phyloP scores from a whole-genome alignment of 64 coral and sea anemone genomes.

The Hydrozoanthus tunicans region DNA sequence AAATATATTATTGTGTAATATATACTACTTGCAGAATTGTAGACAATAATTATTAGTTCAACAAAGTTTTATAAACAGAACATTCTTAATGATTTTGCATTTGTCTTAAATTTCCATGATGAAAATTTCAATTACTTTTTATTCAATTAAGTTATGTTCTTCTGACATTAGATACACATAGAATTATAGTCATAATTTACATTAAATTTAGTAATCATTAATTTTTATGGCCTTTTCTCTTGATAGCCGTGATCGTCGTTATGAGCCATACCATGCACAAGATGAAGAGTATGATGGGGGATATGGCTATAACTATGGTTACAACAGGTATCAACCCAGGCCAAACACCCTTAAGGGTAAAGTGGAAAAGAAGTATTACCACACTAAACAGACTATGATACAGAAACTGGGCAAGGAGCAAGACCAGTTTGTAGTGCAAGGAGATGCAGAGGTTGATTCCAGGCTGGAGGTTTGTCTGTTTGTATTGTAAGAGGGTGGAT shows the following conservation, averaged over 20 bases:
- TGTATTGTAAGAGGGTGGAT: background rate
- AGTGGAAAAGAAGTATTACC: conserved; percentile 94
- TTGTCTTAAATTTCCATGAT: no score
- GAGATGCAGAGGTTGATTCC: conserved; percentile 98
- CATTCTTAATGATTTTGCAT: no score
- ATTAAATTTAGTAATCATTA: background rate
- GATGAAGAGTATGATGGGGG: conserved; percentile 71
- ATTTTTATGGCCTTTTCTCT: background rate
- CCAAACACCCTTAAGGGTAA: conserved; percentile 87
- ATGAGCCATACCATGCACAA: conserved; percentile 75
- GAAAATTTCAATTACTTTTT: background rate
- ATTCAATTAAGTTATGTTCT: background rate
- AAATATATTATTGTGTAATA: no score
- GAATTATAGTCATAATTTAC: background rate
- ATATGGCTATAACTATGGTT: conserved; percentile 78
- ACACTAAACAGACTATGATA: conserved; percentile 91
- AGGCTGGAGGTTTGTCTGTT: conserved; percentile 72
- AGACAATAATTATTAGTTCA: no score
- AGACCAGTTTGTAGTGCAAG: conserved; percentile 91
- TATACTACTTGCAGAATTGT: no score
- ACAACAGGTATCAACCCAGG: conserved; percentile 85
- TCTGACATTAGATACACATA: no score
- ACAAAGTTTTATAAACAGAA: no score
- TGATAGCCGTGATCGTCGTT: conserved; percentile 56
- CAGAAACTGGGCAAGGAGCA: conserved; percentile 96